Percentiles rank a stretch among this genome's conserved stretches.
Conservation (phyloP, 2,888 invertebrate genomes). For the Eristalis pertinax region DNA sequence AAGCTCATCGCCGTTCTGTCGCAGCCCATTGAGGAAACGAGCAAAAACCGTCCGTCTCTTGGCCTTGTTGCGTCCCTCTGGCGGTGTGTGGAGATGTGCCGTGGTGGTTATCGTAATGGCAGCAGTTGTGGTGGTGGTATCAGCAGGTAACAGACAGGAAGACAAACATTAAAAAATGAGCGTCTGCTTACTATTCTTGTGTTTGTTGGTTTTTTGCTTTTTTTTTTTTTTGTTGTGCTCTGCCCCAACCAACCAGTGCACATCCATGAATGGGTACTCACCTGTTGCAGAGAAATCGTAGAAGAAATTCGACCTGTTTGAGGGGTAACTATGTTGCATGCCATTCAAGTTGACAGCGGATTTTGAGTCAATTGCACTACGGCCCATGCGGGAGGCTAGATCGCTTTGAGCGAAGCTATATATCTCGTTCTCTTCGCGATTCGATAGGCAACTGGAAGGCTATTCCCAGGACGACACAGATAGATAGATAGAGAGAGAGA, state of each 20-base stretch:
- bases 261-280: conserved; percentile 72
- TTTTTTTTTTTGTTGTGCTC: conserved; percentile 21
- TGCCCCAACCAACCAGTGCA: conserved; percentile 1
- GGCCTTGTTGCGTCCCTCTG: conserved; percentile 80
- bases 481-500: not conserved
- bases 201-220: not conserved
- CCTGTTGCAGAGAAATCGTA: conserved; percentile 82
- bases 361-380: conserved; percentile 83
- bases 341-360: conserved; percentile 83
- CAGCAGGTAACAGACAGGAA: conserved; percentile 74
- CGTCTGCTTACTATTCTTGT: conserved; percentile 52
- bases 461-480: conserved; percentile 78
- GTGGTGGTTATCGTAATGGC: conserved; percentile 33
- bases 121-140: conserved; percentile 3
- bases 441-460: conserved; percentile 94
- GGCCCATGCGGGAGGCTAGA: conserved; percentile 89
- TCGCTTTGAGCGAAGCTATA: conserved; percentile 94
- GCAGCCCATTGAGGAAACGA: conserved; percentile 80
- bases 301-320: conserved; percentile 80
- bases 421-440: conserved; percentile 95
- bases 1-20: conserved; percentile 80
- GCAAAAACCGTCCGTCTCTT: conserved; percentile 81
- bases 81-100: conserved; percentile 12
- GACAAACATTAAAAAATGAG: conserved; percentile 71
- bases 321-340: conserved; percentile 81